These are phyloP conservation scores for Paelopatides confundens DNA, from an alignment of 53 echinoderm and acorn worm genomes.

Conservation along the genomic window DNA sequence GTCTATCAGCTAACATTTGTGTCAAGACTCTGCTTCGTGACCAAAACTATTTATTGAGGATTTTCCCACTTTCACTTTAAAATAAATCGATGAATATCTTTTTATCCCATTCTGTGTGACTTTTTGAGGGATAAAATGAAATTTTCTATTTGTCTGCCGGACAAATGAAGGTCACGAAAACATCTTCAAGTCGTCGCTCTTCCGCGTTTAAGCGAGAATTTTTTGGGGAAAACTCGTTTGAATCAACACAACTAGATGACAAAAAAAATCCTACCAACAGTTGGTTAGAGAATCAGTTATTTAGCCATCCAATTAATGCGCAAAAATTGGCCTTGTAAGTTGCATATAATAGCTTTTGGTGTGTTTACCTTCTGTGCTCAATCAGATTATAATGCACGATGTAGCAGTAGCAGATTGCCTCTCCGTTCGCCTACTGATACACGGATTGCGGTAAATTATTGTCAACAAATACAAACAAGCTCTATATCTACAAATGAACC, in stretches of 20 bases:
- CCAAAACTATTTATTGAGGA: background rate
- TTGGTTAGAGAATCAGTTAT: slow-evolving; percentile 25
- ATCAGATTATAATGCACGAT: slow-evolving; percentile 21
- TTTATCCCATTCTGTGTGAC: background rate
- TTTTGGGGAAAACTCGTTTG: slow-evolving; percentile 12
- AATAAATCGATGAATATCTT: slow-evolving; percentile 36
- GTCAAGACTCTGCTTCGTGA: slow-evolving; percentile 2
- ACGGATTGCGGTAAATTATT: background rate
- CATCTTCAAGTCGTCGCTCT: slow-evolving; percentile 27
- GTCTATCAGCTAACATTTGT: background rate
- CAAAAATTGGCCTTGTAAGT: slow-evolving; percentile 36
- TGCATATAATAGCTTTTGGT: slow-evolving; percentile 31
- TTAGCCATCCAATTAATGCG: slow-evolving; percentile 39
- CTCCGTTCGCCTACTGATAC: background rate
- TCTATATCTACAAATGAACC: background rate
- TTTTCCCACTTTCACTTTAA: background rate
- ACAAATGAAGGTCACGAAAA: slow-evolving; percentile 43
- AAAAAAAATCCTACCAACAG: slow-evolving; percentile 2
- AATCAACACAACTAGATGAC: slow-evolving; percentile 23
- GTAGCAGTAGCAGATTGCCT: background rate
- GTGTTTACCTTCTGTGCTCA: slow-evolving; percentile 28
- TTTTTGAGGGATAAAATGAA: slow-evolving; percentile 12
- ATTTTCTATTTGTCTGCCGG: slow-evolving; percentile 32
- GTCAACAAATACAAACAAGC: background rate
- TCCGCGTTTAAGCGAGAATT: slow-evolving; percentile 19